Conservation (phyloP, 2,888 invertebrate genomes). For the Papilio demoleus region DNA sequence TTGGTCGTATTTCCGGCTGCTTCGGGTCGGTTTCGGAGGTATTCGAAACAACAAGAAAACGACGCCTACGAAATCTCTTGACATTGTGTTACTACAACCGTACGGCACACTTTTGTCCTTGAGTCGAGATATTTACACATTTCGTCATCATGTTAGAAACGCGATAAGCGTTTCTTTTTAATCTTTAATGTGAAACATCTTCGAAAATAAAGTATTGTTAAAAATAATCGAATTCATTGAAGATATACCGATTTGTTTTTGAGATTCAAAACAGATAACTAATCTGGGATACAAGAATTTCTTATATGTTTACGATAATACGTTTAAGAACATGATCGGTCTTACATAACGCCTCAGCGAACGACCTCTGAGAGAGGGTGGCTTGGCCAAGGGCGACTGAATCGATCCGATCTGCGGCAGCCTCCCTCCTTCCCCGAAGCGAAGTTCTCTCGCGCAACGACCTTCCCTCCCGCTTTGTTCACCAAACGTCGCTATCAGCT, state of each 20-base stretch:
- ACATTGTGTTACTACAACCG: conserved; percentile 69
- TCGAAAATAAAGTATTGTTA: background rate
- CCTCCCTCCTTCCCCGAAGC: conserved; percentile 34
- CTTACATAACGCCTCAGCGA: conserved; percentile 73
- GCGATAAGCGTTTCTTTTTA: conserved; percentile 36
- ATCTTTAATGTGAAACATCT: conserved; percentile 20
- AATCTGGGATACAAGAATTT: background rate
- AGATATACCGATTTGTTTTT: background rate
- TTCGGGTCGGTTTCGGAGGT: conserved; percentile 22
- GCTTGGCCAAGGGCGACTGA: conserved; percentile 77
- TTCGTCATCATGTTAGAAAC: conserved; percentile 54
- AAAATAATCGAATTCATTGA: background rate
- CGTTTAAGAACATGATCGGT: conserved; percentile 37
- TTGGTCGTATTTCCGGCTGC: conserved; percentile 56
- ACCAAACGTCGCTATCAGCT: conserved; percentile 47
- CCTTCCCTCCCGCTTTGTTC: conserved; percentile 34
- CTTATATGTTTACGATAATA: conserved; percentile 11
- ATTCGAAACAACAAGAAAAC: conserved; percentile 18
- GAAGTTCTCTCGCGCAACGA: conserved; percentile 24
- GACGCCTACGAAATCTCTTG: conserved; percentile 67
- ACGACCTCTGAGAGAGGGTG: conserved; percentile 64
- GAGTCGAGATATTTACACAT: conserved; percentile 59
- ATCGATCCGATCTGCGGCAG: conserved; percentile 64
- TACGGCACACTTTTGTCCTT: conserved; percentile 52
- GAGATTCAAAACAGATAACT: background rate